Evolutionary conservation across 2,888 invertebrate genomes (phyloP).

Genomic region (Escarpia spicata): DNA sequence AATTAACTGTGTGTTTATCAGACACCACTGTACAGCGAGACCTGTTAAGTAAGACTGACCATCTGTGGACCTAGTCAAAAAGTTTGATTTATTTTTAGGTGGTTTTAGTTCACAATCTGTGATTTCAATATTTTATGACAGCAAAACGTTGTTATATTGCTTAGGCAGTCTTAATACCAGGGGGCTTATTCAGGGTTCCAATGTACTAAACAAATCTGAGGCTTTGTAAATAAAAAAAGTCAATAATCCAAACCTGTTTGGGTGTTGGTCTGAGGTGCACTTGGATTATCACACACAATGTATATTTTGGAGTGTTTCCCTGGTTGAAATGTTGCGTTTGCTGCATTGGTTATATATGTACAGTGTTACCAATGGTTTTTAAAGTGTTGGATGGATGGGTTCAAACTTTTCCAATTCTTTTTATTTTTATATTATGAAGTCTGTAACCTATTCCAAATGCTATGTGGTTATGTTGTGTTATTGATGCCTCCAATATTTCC

Average conservation of each 20-base stretch:
- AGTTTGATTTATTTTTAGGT: background rate
- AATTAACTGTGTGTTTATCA: background rate
- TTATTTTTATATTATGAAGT: background rate
- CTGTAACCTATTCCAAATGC: background rate
- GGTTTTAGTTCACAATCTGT: background rate
- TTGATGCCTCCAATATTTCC: background rate
- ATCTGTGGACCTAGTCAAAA: background rate
- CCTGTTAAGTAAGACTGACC: background rate
- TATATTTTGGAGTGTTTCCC: too few species aligned
- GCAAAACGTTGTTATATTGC: background rate
- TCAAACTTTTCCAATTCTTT: too few species aligned
- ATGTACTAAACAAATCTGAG: background rate
- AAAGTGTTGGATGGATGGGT: too few species aligned
- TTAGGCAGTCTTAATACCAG: background rate
- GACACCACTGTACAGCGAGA: background rate
- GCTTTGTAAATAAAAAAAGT: too few species aligned
- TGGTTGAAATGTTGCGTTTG: too few species aligned
- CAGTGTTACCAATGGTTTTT: too few species aligned
- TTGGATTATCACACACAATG: too few species aligned
- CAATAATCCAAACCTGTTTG: too few species aligned
- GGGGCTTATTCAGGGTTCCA: background rate
- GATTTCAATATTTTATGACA: background rate
- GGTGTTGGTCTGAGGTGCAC: too few species aligned
- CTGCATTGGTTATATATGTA: too few species aligned
- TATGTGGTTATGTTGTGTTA: background rate